phyloP scores from a whole-genome alignment of 2,797 vertebrate genomes.

The Ceyx erithaca region DNA sequence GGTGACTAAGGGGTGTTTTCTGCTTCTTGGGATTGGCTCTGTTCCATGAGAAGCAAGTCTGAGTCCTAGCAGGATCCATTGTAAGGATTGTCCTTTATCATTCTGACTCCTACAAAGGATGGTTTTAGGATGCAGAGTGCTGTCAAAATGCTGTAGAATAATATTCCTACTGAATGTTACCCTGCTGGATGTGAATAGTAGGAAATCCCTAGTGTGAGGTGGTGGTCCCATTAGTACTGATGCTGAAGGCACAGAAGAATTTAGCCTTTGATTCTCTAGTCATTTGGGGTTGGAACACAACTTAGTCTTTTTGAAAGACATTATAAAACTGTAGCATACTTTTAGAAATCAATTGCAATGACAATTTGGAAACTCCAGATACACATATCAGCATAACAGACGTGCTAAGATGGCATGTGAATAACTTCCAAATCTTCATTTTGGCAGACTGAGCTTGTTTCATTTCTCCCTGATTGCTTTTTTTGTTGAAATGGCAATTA shows the following conservation, averaged over 20 bases:
- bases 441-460: slow-evolving; percentile 29
- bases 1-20: not conserved
- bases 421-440: slow-evolving; percentile 39
- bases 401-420: not conserved
- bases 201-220: not conserved
- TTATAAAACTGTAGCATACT: not conserved
- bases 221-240: not conserved
- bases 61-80: not conserved
- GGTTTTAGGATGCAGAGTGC: not conserved
- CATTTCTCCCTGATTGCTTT: slow-evolving; percentile 20
- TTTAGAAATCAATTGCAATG: not conserved
- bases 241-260: not conserved
- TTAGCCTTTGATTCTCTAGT: not conserved
- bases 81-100: not conserved
- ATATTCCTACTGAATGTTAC: not conserved
- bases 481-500: slow-evolving; percentile 47
- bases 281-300: not conserved
- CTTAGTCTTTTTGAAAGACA: not conserved
- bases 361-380: not conserved
- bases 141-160: not conserved
- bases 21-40: not conserved
- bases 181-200: not conserved
- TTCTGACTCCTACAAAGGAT: not conserved
- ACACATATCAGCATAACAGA: not conserved
- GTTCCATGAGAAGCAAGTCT: not conserved